Evolutionary conservation across 1,140 invertebrate genomes (phyloP), one percentile per base, ranked within the genome.

Genomic region (Drosophila trapezifrons): DNA sequence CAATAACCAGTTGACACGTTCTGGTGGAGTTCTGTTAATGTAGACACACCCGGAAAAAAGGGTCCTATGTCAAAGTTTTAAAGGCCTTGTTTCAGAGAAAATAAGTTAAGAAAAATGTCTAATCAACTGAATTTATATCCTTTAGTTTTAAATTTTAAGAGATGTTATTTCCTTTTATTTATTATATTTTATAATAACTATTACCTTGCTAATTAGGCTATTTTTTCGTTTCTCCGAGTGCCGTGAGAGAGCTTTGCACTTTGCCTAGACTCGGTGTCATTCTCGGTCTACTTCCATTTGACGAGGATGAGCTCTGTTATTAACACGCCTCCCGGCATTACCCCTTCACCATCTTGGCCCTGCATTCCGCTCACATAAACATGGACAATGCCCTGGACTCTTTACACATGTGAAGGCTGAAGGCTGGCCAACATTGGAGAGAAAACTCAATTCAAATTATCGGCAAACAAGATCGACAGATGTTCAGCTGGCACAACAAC

Each of bases 381-480:
- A 38, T 62, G 77, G 62, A 76, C 75, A 78, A 65, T 55, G 46
- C 63, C 43, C 37, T 46, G 38, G 22, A 60, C 40, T 51, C 43
- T 40, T 29, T 54, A 59, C 43, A 45, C 57, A 46, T 59, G 73
- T 64, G 76, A 73, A 63, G 78, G 74, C 72, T 64, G 76, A 73
- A 63, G 78, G 74, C 72, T 78, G 74, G 70, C 60, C 77, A 78
- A 66, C 45, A n/a, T 29, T 27, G 32, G 54, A 49, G 60, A 87
- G 85, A 89, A 90, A 89, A 89, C 84, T 89, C 84, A 89, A 89
- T 89, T 89, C 84, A 89, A 89, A 89, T 89, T 89, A 89, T 89
- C 84, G 85, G 65, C 77, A 67, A 67, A 89, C 85, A 89, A 89
- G 84, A 89, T 89, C 84, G 84, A 89, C 84, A 89, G 84, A 89